Conservation (phyloP, 2,797 vertebrate species). For the Falco peregrinus region DNA sequence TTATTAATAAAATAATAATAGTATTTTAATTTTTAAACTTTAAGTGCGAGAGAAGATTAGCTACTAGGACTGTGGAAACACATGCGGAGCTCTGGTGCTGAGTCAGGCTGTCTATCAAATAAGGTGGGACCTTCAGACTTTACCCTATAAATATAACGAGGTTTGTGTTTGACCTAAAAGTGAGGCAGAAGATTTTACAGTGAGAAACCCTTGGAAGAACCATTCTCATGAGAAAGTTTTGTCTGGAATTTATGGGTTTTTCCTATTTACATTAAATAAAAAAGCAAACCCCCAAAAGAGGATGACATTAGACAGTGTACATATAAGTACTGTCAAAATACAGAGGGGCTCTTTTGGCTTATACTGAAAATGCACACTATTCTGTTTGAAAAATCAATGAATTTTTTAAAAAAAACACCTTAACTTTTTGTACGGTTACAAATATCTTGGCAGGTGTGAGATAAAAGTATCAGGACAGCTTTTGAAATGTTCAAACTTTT, state of each 20-base stretch:
- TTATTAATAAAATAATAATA: not conserved
- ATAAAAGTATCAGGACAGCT: not conserved
- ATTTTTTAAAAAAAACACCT: not conserved
- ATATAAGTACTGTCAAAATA: not conserved
- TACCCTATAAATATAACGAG: not conserved
- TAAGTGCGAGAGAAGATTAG: not conserved
- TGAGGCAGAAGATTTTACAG: not conserved
- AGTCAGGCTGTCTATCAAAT: not conserved
- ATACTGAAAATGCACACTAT: not conserved
- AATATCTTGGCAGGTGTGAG: not conserved
- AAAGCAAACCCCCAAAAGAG: not conserved
- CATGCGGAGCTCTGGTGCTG: not conserved
- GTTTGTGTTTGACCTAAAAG: conserved; percentile 9
- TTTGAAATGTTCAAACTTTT: not conserved
- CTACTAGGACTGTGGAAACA: not conserved
- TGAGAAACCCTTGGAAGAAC: not conserved
- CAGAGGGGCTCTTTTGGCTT: not conserved
- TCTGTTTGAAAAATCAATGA: not conserved
- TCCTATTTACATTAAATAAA: not conserved
- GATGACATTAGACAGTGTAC: not conserved
- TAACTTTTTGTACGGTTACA: not conserved
- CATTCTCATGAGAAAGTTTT: not conserved
- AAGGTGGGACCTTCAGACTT: not conserved
- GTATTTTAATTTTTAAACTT: not conserved
- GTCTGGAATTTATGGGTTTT: not conserved